Percentiles rank a stretch among this genome's conserved stretches.
Conservation (phyloP, 2,113 vertebrate species). For the Tachuris rubrigastra region DNA sequence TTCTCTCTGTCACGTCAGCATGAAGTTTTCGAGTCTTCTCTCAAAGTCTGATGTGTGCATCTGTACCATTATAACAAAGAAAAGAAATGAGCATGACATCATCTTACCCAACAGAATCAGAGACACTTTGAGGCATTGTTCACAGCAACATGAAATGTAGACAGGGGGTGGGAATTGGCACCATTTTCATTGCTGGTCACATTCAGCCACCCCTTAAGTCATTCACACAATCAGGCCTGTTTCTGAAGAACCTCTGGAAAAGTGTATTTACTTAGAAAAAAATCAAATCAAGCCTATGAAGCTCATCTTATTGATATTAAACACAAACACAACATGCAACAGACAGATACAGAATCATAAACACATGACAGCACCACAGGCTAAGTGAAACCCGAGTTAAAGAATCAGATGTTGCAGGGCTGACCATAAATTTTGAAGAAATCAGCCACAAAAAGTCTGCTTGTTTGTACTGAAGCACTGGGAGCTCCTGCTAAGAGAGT, state of each 20-base stretch:
- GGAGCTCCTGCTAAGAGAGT: background rate
- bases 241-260: background rate
- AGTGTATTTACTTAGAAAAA: background rate
- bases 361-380: background rate
- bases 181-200: constrained; percentile 9
- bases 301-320: background rate
- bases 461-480: background rate
- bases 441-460: background rate
- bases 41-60: background rate
- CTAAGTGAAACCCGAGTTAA: background rate
- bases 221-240: background rate
- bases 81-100: background rate
- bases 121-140: background rate
- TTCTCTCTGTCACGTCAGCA: background rate
- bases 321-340: background rate
- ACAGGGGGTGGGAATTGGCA: background rate
- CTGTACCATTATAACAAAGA: background rate
- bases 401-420: background rate
- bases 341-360: background rate
- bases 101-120: background rate
- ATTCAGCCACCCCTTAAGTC: constrained; percentile 22
- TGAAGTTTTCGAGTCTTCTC: background rate
- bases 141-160: constrained; percentile 3
- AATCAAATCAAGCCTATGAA: background rate
- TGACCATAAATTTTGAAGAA: background rate